Evolutionary conservation across 1,140 invertebrate species (phyloP).

Genomic region (Drosophila orena): DNA sequence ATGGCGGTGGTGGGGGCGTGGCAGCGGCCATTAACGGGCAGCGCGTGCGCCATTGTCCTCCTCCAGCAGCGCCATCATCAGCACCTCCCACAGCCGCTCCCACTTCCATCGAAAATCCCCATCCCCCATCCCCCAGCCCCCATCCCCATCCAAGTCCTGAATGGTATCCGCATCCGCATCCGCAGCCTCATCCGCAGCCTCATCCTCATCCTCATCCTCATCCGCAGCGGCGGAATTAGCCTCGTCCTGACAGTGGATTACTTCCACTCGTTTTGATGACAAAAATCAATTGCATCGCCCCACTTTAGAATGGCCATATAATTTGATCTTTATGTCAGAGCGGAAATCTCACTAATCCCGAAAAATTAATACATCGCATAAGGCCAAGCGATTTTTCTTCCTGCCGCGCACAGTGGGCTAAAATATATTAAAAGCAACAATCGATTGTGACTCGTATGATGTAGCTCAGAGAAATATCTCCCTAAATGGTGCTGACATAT

Average conservation of each 20-base stretch:
- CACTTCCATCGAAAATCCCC: no score
- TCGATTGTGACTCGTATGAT: no score
- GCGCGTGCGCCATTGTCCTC: conserved; percentile 57
- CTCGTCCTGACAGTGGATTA: conserved; percentile 40
- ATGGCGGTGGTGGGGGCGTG: conserved; percentile 1
- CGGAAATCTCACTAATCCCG: conserved; percentile 24
- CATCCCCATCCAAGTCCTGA: background rate
- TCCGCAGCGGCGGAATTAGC: background rate
- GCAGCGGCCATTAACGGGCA: conserved; percentile 55
- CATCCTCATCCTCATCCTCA: background rate
- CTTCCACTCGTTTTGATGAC: conserved; percentile 41
- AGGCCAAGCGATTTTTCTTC: conserved; percentile 14
- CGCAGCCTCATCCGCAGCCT: background rate
- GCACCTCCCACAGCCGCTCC: background rate
- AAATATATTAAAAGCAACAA: no score
- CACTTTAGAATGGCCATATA: conserved; percentile 29
- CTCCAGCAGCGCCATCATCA: conserved; percentile 12
- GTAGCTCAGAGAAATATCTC: no score
- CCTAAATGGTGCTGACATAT: no score
- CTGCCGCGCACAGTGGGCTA: background rate
- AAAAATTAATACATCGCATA: conserved; percentile 30
- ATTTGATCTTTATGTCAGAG: conserved; percentile 22
- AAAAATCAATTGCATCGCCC: conserved; percentile 37
- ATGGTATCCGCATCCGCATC: background rate
- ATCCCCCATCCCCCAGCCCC: no score